Evolutionary conservation across 2,113 vertebrate genomes (phyloP).

Genomic region (Neoarius graeffei): DNA sequence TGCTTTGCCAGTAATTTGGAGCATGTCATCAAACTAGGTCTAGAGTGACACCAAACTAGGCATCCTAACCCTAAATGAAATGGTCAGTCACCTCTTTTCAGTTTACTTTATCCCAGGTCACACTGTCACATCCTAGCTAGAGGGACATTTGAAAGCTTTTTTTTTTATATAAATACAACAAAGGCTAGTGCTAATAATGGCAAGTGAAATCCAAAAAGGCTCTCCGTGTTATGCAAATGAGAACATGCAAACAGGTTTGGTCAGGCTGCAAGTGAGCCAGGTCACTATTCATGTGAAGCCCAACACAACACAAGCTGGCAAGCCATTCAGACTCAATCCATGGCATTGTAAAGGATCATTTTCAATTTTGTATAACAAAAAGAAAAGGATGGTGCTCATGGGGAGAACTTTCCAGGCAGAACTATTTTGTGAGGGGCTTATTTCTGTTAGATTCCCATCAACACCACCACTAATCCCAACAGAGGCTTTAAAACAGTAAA

Average conservation of each 20-base stretch:
- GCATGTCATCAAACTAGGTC: not conserved
- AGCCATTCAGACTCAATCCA: not conserved
- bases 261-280: not conserved
- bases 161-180: not conserved
- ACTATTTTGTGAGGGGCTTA: not conserved
- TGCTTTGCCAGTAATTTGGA: not conserved
- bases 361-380: not conserved
- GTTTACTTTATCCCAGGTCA: constrained; percentile 49
- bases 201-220: not conserved
- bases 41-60: not conserved
- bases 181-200: not conserved
- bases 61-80: constrained; percentile 4
- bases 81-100: not conserved
- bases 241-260: not conserved
- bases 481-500: not conserved
- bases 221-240: not conserved
- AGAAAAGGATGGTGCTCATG: not conserved
- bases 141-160: not conserved
- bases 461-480: not conserved
- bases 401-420: constrained; percentile 26
- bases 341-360: not conserved
- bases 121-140: constrained; percentile 33
- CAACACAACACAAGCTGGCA: not conserved
- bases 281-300: not conserved
- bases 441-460: constrained; percentile 11